A percentile compares a stretch with the other conserved stretches of the same genome.
Evolutionary conservation across 2,113 vertebrate species (phyloP).

Genomic region (Tympanuchus pallidicinctus): DNA sequence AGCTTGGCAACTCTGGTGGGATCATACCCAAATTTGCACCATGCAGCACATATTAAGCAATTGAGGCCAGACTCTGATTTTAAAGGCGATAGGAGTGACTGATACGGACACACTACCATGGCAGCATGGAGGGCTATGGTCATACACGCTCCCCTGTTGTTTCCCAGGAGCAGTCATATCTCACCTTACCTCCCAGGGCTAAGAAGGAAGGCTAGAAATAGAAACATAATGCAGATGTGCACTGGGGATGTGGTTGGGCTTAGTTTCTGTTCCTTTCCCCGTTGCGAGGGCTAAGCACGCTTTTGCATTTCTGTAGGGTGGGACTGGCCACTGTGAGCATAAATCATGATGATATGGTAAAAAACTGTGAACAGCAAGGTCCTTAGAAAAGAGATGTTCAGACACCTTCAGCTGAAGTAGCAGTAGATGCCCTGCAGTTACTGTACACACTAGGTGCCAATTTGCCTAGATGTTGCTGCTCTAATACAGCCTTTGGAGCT

Average conservation of each 20-base stretch:
- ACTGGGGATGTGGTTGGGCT: neutral
- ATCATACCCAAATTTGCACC: neutral
- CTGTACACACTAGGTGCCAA: neutral
- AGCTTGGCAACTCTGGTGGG: neutral
- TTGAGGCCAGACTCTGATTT: neutral
- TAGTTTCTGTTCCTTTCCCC: neutral
- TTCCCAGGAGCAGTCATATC: neutral
- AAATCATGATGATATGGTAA: neutral
- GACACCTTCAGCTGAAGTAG: neutral
- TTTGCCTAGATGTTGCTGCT: constrained; percentile 25
- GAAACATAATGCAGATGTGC: neutral
- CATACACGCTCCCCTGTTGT: neutral
- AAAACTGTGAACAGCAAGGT: neutral
- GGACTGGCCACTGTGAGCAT: neutral
- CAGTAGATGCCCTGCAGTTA: neutral
- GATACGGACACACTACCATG: neutral
- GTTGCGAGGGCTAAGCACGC: neutral
- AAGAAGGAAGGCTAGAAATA: constrained; percentile 2
- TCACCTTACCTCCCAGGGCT: neutral
- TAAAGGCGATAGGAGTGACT: neutral
- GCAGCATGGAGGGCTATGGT: neutral
- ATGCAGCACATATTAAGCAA: accelerated
- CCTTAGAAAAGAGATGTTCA: neutral
- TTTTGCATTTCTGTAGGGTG: neutral
- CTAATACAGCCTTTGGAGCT: neutral